Evolutionary conservation across 2,888 invertebrate species (phyloP), one percentile per base, ranked within the genome.

Genomic region (Drosophila buzzatii): DNA sequence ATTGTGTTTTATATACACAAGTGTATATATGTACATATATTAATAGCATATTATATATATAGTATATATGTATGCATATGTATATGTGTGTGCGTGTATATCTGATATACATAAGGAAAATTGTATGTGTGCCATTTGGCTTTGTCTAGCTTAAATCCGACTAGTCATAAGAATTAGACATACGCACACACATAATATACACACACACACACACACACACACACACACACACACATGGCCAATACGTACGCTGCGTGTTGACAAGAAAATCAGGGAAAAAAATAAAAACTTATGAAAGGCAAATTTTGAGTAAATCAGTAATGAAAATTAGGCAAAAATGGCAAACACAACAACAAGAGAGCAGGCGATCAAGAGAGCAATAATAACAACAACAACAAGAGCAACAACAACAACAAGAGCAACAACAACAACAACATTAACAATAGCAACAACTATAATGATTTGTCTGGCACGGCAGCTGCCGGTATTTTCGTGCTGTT

Each of bases 381-480:
- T 37, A 79, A 69, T 73, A 62, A 16, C 27, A 61, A 49, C 27
- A 72, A 63, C 27, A 62, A 51, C 20, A 66, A 49, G 8, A 20
- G 20, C 56, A 79, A 69, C 45, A 79, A 70, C 70, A 61, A 14
- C 56, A 79, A 69, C 45, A 79, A 70, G 23, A 71, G 60, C 45
- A 79, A 70, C 70, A 61, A 14, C 56, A 79, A 69, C 45, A 79
- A 70, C 70, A 62, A 16, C n/a, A 49, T 16, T n/a, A 63, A 39
- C 27, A 72, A 66, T 39, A 63, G 55, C 23, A 66, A 39, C 18
- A 20, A 73, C 44, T 73, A 73, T 70, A 57, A 33, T 33, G 18
- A 73, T 49, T 45, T 60, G 77, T 76, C 72, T 74, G 71, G 60
- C 73, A 55, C 52, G 59, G 67, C 77, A 73, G 73, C 81, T 80